Percentiles rank a stretch among this genome's conserved stretches.
These are phyloP conservation scores for Anguilla obscura DNA, from an alignment of 2,797 vertebrate species.

Conservation along the genomic window DNA sequence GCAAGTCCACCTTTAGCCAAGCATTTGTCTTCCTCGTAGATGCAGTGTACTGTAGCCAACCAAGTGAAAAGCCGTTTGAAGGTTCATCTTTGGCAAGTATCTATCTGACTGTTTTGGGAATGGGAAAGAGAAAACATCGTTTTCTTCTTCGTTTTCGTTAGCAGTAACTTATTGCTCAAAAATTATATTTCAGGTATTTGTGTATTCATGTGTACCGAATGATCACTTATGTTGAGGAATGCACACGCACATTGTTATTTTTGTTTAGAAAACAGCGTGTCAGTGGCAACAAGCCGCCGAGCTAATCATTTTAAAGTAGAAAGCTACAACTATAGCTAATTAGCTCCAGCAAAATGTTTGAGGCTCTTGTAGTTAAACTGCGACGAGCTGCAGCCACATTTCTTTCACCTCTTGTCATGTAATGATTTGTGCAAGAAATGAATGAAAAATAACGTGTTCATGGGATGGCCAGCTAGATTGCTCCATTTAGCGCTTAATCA, in stretches of 20 bases:
- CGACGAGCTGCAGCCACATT: background rate
- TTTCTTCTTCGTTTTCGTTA: background rate
- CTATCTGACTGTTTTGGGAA: background rate
- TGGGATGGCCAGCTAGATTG: background rate
- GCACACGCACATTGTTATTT: background rate
- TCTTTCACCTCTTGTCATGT: background rate
- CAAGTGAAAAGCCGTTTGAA: background rate
- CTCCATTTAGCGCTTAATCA: background rate
- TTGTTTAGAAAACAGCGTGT: background rate
- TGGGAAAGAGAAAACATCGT: background rate
- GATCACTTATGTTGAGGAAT: background rate
- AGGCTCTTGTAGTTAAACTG: background rate
- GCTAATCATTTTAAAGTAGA: background rate
- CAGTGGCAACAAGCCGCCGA: background rate
- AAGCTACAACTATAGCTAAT: background rate
- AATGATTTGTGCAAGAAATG: background rate
- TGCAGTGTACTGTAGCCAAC: background rate
- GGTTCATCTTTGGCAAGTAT: slow-evolving; percentile 14
- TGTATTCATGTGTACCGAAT: background rate
- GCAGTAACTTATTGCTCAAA: background rate
- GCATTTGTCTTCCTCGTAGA: background rate
- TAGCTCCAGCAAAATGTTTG: background rate
- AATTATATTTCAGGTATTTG: background rate
- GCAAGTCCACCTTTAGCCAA: background rate
- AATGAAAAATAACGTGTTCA: background rate